Base-by-base conservation (phyloP, 2,113 vertebrate species). In the Lepisosteus osseus region DNA sequence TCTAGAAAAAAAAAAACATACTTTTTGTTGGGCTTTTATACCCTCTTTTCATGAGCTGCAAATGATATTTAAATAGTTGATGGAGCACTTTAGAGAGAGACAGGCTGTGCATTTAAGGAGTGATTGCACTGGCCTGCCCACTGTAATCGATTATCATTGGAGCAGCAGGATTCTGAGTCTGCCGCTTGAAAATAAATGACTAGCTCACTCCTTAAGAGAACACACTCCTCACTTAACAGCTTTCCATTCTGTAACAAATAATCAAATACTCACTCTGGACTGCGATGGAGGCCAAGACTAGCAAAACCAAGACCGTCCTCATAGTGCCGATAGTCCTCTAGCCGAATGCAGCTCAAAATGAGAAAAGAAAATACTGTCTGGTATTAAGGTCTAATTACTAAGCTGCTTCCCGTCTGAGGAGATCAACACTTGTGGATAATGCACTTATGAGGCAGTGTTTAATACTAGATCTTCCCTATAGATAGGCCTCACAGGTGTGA, bases 211-310 rank as follows among this genome's bases (percentile, higher is more conserved):
- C 47, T 51, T 51, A 51, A 51, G 5, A 51, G 47, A 51, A 51
- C 5, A 51, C 47, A 51, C 5, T 51, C 47, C 47, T 29, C 29
- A 29, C 29, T 29, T 29, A 2, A 29, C 29, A 29, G 14, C 54
- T 56, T 56, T 61, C 57, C n/a, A 17, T 29, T 29, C 61, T 3
- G 3, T 4, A 8, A 7, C 7, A 45, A 12, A 67, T 8, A n/a
- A 51, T 9, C 13, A 41, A 12, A 66, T 69, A 94, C 94, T 92
- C 83, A 95, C 94, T 77, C 79, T 87, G 80, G 71, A 74, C 76
- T 2, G 86, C 84, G 81, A 92, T 76, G 67, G 83, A 82, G 0
- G 89, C 51, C 69, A 94, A 2, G 42, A 93, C 67, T 74, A 91
- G 84, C 75, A 91, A 74, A 69, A 76, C 75, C 56, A 94, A 83